Base-by-base conservation (phyloP, 2,113 vertebrate genomes). In the Thunnus maccoyii region DNA sequence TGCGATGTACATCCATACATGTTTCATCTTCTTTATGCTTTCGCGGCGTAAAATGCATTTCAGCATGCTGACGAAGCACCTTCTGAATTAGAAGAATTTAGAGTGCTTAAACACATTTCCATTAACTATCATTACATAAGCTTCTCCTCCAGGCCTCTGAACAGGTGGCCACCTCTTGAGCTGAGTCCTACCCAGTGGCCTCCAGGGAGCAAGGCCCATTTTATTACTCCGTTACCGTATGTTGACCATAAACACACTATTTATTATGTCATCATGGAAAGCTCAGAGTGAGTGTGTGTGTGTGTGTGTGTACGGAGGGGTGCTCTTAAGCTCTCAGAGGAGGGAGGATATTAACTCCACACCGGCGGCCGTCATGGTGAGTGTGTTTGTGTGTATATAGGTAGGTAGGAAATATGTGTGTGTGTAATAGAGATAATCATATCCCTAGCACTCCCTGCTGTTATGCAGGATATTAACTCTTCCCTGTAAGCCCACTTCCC, bases 401-500 rank as follows among this genome's bases (percentile, higher is more conserved):
- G 72, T 77, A 55, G 72, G 44, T 48, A n/a, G 56, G 66, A 61
- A 60, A 5, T 15, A 14, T 61, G 58, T 71, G 70, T 41, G 46
- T 75, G 54, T 80, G 78, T 83, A 56, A 36, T 74, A 54, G 76
- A 88, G 72, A 89, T 86, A 89, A 88, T 88, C 87, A 68, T 63
- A 71, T 78, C 78, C 67, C 76, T 61, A 55, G 74, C 77, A 72
- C 83, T 75, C 58, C 89, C 82, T 73, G 83, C 80, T 78, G 89
- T 86, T 82, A 58, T 80, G 65, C 82, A 86, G 90, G 88, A 90
- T 92, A 92, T 92, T 84, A 90, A 90, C 88, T 90, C 90, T 88
- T 90, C 91, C 66, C 78, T 78, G 72, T 77, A 75, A 84, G 75
- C 77, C 78, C 57, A 70, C 76, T 65, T 88, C 80, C 87, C 77